Percentiles rank a stretch among this genome's conserved stretches.
These are phyloP conservation scores for Pseudorhombus dupliciocellatus DNA, from an alignment of 2,113 vertebrate genomes.

Conservation along the genomic window DNA sequence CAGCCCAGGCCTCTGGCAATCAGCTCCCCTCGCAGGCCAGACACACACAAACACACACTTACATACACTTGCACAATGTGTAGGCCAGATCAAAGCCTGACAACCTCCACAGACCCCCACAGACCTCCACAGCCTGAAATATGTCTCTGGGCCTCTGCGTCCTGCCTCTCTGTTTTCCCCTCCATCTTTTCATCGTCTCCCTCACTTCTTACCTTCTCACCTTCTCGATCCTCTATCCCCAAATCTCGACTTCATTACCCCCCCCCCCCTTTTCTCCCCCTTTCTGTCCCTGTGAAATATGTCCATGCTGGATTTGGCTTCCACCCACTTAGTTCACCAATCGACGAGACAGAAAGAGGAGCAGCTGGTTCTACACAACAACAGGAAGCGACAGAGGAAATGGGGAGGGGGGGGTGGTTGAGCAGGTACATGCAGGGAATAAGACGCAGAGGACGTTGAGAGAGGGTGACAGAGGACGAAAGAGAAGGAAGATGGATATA, in stretches of 20 bases:
- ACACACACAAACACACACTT: constrained; percentile 51
- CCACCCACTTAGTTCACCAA: constrained; percentile 46
- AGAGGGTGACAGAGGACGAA: constrained; percentile 32
- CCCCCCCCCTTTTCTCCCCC: not conserved
- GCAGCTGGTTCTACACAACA: constrained; percentile 55
- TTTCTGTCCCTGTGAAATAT: constrained; percentile 57
- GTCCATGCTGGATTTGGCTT: constrained; percentile 58
- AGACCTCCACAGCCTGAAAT: constrained; percentile 50
- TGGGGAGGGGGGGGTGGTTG: not conserved
- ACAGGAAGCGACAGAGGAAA: constrained; percentile 28
- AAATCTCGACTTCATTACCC: constrained; percentile 18
- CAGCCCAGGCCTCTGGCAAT: constrained; percentile 58
- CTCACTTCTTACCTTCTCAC: not conserved
- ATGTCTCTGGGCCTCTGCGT: constrained; percentile 22
- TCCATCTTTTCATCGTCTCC: not conserved
- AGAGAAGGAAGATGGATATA: constrained; percentile 3
- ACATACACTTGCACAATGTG: constrained; percentile 29
- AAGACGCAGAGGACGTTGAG: constrained; percentile 23
- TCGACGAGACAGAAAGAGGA: constrained; percentile 42
- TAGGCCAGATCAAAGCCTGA: constrained; percentile 71
- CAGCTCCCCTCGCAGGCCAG: constrained; percentile 37
- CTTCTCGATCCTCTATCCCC: constrained; percentile 9
- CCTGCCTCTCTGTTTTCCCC: not conserved
- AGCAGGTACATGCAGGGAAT: constrained; percentile 15
- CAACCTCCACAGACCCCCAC: constrained; percentile 38